These are phyloP conservation scores for Helicoverpa armigera DNA, from an alignment of 1,140 invertebrate genomes.

Conservation along the genomic window DNA sequence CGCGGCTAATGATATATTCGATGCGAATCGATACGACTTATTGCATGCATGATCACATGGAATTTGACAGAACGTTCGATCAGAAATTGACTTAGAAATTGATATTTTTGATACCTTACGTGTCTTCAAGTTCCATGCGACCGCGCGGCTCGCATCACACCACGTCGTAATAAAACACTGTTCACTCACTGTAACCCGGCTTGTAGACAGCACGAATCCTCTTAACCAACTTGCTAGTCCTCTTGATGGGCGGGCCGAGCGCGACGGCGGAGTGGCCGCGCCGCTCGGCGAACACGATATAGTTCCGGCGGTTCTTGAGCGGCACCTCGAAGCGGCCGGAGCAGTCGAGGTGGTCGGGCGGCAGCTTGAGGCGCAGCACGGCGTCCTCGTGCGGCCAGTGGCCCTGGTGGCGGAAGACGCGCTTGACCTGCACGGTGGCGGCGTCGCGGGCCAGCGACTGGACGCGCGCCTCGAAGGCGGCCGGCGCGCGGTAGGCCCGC, in stretches of 20 bases:
- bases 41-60: slow-evolving; percentile 55
- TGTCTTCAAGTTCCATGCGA: slow-evolving; percentile 69
- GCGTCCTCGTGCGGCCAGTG: slow-evolving; percentile 79
- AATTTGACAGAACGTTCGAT: slow-evolving; percentile 50
- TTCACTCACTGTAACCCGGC: slow-evolving; percentile 83
- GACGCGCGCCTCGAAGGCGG: slow-evolving; percentile 82
- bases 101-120: slow-evolving; percentile 11
- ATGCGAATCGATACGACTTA: slow-evolving; percentile 38
- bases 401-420: slow-evolving; percentile 75
- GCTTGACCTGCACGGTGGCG: slow-evolving; percentile 77
- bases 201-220: slow-evolving; percentile 82
- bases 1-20: slow-evolving; percentile 36
- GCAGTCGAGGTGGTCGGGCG: slow-evolving; percentile 72
- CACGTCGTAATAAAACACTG: slow-evolving; percentile 56
- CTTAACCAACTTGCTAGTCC: slow-evolving; percentile 76
- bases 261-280: slow-evolving; percentile 79
- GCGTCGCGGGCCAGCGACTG: slow-evolving; percentile 76
- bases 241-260: slow-evolving; percentile 77
- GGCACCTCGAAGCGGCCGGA: slow-evolving; percentile 82
- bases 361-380: slow-evolving; percentile 75
- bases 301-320: slow-evolving; percentile 78
- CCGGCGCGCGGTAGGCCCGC: slow-evolving; percentile 81
- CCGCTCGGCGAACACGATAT: slow-evolving; percentile 83
- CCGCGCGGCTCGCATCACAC: slow-evolving; percentile 42
- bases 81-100: slow-evolving; percentile 7